Base-by-base conservation (phyloP, 2,888 invertebrate species). In the Acrobasis suavella region DNA sequence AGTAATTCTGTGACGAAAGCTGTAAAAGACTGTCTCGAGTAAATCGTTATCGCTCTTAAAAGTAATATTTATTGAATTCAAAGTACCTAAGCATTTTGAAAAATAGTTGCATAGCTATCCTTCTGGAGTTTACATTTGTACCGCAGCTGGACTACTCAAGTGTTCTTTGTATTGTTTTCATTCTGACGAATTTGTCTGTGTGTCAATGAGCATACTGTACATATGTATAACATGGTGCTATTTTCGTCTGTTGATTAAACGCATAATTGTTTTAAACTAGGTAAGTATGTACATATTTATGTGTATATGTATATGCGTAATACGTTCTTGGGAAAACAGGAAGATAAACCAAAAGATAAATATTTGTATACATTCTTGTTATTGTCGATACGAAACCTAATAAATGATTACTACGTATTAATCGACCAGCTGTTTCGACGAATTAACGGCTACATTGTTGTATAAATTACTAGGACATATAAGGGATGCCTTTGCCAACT, bases 401-500 rank as follows among this genome's bases (percentile, higher is more conserved):
- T 32, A 52, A 37, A 52, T 37, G 52, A 32, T 52, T 5, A 51
- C 38, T 54, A 56, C 56, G 38, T 42, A 56, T n/a, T 56, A 56
- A 39, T 16, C 56, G 56, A 17, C 17, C 56, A 56, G 56, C 42
- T 56, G 56, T 46, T 56, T 42, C 56, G 16, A 17, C 12, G 56
- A 56, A 56, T 56, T 42, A 22, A 42, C 6, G 7, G 17, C 1
- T 8, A 56, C 56, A 56, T 56, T 56, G 52, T 52, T 52, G 56
- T 56, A 56, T 56, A 22, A 56, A 56, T 56, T 56, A 22, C 22
- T 42, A 22, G 17, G 17, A 22, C 56, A 56, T 56, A 42, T 42
- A 56, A 56, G 56, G 56, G 56, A 14, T 9, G 55, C 15, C 39
- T 39, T 1, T 56, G 56, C 56, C 56, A 42, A 56, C 56, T 17